Evolutionary conservation across 2,888 invertebrate species (phyloP).

Genomic region (Cosmopolites sordidus): DNA sequence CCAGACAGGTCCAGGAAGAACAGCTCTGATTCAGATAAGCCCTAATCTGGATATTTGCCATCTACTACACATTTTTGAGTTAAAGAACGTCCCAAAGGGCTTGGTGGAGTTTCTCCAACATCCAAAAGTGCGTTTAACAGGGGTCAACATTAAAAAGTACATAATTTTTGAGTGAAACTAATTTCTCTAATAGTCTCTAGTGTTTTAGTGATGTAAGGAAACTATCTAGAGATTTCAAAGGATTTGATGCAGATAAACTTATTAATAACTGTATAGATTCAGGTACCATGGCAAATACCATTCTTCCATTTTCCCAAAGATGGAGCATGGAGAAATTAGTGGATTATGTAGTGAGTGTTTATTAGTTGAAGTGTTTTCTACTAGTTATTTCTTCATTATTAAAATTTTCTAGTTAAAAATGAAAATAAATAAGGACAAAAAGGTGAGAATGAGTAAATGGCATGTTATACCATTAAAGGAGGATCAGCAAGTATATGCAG

Average conservation of each 20-base stretch:
- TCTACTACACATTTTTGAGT: slow-evolving; percentile 55
- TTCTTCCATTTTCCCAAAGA: slow-evolving; percentile 50
- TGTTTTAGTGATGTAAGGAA: slow-evolving; percentile 58
- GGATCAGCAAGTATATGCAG: slow-evolving; percentile 57
- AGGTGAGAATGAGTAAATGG: slow-evolving; percentile 60
- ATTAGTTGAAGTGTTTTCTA: not conserved
- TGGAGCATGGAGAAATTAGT: slow-evolving; percentile 61
- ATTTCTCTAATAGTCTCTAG: slow-evolving; percentile 3
- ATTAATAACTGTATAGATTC: slow-evolving; percentile 59
- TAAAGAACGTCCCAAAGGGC: slow-evolving; percentile 56
- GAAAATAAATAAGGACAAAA: slow-evolving; percentile 54
- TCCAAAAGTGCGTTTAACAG: slow-evolving; percentile 56
- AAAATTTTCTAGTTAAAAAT: slow-evolving; percentile 48
- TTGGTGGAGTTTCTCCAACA: slow-evolving; percentile 54
- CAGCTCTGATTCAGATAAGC: slow-evolving; percentile 61
- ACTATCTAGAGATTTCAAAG: slow-evolving; percentile 57
- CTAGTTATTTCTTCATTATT: slow-evolving; percentile 5
- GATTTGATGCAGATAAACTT: slow-evolving; percentile 52
- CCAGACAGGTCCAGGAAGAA: slow-evolving; percentile 56
- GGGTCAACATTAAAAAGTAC: slow-evolving; percentile 62
- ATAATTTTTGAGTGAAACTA: not conserved
- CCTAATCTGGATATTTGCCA: slow-evolving; percentile 56
- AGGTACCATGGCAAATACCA: slow-evolving; percentile 54
- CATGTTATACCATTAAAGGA: slow-evolving; percentile 54
- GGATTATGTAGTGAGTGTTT: slow-evolving; percentile 50